These are phyloP conservation scores for Pomacea maculata DNA, from an alignment of 1,140 invertebrate species.

Conservation along the genomic window DNA sequence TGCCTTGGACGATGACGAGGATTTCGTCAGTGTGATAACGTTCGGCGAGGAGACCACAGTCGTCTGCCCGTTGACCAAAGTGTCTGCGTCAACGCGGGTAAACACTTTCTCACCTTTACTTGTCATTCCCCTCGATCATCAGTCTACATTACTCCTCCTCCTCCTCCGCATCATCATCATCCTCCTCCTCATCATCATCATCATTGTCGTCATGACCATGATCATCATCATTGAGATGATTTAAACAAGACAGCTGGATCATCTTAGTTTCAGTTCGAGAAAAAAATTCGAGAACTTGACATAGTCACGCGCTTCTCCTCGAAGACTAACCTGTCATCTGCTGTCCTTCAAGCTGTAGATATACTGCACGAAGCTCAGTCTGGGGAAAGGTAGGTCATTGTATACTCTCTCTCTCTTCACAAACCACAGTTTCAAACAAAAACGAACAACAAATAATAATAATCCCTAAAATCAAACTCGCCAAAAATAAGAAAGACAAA, in stretches of 20 bases:
- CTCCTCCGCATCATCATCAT: too few species aligned
- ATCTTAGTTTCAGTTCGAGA: conserved; percentile 12
- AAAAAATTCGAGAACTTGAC: background rate
- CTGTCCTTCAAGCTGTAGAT: background rate
- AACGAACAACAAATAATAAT: too few species aligned
- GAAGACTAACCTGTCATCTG: conserved; percentile 3
- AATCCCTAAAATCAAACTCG: too few species aligned
- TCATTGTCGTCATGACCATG: too few species aligned
- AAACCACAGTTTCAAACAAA: too few species aligned
- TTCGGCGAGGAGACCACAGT: conserved; percentile 47
- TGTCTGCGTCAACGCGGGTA: conserved; percentile 37
- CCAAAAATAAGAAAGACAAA: too few species aligned
- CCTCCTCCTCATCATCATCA: too few species aligned
- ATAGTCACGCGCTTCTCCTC: background rate
- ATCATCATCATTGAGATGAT: too few species aligned
- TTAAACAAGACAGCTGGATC: background rate
- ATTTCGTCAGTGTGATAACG: conserved; percentile 44
- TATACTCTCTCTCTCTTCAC: too few species aligned
- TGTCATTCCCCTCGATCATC: too few species aligned
- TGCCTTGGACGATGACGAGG: conserved; percentile 43
- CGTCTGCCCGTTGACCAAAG: conserved; percentile 42
- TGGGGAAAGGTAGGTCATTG: too few species aligned
- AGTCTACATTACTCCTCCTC: too few species aligned
- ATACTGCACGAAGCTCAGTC: background rate
- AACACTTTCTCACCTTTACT: background rate